Conservation (phyloP, 1,140 invertebrate species). For the Bilobella aurantiaca region DNA sequence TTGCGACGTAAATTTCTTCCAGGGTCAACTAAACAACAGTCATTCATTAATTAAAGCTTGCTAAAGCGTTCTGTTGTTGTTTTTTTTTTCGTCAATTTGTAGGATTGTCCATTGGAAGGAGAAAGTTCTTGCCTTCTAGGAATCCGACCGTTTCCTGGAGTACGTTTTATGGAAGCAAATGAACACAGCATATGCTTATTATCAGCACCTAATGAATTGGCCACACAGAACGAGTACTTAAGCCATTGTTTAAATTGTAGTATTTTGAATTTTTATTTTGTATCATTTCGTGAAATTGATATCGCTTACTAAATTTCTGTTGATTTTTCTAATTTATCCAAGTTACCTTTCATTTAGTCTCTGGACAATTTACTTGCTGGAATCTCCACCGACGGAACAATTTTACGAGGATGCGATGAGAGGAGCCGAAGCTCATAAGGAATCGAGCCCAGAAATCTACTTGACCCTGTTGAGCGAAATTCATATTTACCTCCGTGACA, state of each 20-base stretch:
- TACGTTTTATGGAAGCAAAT: conserved; percentile 27
- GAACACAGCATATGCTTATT: conserved; percentile 22
- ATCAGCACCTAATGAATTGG: conserved; percentile 13
- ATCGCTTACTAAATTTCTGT: background rate
- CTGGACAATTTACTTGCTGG: conserved; percentile 30
- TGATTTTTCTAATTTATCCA: background rate
- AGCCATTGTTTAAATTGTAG: conserved; percentile 4
- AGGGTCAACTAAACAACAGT: too few species aligned
- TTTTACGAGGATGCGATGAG: conserved; percentile 26
- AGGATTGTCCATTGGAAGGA: conserved; percentile 29
- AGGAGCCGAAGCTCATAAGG: conserved; percentile 19
- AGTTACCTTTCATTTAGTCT: background rate
- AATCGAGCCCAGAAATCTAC: conserved; percentile 23
- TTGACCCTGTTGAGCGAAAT: conserved; percentile 25
- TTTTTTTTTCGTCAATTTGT: background rate
- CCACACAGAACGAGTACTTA: background rate
- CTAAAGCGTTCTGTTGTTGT: background rate
- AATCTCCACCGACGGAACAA: conserved; percentile 17
- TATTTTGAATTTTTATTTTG: too few species aligned
- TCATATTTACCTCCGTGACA: conserved; percentile 21
- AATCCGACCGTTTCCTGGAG: conserved; percentile 30
- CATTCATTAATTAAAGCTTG: too few species aligned
- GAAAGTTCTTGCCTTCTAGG: conserved; percentile 27
- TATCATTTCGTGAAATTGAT: background rate
- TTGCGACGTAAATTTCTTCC: background rate